These are phyloP conservation scores for Diabrotica undecimpunctata DNA, from an alignment of 1,140 invertebrate genomes.

Conservation along the genomic window DNA sequence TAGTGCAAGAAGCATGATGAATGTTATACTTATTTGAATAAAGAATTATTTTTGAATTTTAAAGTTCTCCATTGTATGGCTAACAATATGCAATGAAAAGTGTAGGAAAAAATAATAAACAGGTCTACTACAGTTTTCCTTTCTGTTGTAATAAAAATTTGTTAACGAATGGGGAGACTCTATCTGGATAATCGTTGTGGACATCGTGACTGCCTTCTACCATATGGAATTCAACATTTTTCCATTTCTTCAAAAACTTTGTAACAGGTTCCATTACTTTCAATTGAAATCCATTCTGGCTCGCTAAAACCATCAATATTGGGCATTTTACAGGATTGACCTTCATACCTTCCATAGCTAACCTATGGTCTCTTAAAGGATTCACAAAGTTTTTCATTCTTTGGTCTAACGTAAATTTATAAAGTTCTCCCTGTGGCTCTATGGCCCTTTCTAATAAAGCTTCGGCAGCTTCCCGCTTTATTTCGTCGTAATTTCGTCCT, in stretches of 20 bases:
- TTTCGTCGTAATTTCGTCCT: slow-evolving; percentile 36
- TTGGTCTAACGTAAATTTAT: slow-evolving; percentile 39
- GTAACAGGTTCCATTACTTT: slow-evolving; percentile 12
- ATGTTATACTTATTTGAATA: too few relatives aligned
- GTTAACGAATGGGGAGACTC: slow-evolving; percentile 47
- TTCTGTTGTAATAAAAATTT: slow-evolving; percentile 45
- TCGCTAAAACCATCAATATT: slow-evolving; percentile 42
- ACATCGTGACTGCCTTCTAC: slow-evolving; percentile 63
- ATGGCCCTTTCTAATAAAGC: slow-evolving; percentile 52
- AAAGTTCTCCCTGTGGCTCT: slow-evolving; percentile 42
- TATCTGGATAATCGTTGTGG: slow-evolving; percentile 59
- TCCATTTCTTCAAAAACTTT: slow-evolving; percentile 29
- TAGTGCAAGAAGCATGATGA: too few relatives aligned
- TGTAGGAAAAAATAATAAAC: neutral
- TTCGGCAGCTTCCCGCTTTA: slow-evolving; percentile 48
- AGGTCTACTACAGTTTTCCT: slow-evolving; percentile 29
- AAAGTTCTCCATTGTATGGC: too few relatives aligned
- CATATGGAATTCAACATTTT: slow-evolving; percentile 38
- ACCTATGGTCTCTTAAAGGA: slow-evolving; percentile 26
- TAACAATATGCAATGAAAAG: too few relatives aligned
- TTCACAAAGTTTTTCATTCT: slow-evolving; percentile 31
- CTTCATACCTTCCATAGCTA: slow-evolving; percentile 41
- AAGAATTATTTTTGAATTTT: too few relatives aligned
- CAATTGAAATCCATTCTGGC: neutral
- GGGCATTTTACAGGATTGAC: slow-evolving; percentile 36